Percentiles rank a stretch among this genome's conserved stretches.
Conservation (phyloP, 2,797 vertebrate species). For the Protonibea diacanthus region DNA sequence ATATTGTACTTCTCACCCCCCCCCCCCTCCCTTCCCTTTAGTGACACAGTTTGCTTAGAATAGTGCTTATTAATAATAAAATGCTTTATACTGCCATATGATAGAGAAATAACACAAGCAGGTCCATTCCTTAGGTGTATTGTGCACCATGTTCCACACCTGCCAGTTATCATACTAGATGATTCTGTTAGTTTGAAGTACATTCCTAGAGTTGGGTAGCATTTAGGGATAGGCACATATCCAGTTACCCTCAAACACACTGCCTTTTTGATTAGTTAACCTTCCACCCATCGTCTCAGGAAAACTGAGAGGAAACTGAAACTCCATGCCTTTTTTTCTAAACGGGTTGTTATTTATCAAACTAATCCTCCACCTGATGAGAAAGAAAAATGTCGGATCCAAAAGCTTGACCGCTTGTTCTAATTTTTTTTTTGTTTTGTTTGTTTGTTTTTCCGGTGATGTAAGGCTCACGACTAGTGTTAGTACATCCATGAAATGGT, state of each 20-base stretch:
- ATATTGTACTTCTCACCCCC: constrained; percentile 70
- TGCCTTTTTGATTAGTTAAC: constrained; percentile 82
- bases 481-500: constrained; percentile 52
- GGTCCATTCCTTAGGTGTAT: constrained; percentile 83
- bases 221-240: constrained; percentile 76
- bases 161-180: constrained; percentile 79
- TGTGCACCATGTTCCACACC: constrained; percentile 80
- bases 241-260: constrained; percentile 81
- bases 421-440: background rate
- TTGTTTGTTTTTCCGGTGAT: constrained; percentile 25
- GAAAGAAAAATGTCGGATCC: constrained; percentile 51
- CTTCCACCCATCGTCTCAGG: constrained; percentile 80
- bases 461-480: constrained; percentile 49
- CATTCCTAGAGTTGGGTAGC: constrained; percentile 84
- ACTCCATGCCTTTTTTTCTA: constrained; percentile 82
- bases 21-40: constrained; percentile 70
- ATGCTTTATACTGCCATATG: constrained; percentile 87
- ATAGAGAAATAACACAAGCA: constrained; percentile 85
- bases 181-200: constrained; percentile 82
- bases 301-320: constrained; percentile 83
- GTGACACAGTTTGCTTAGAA: constrained; percentile 82
- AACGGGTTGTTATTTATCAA: constrained; percentile 78
- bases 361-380: constrained; percentile 44
- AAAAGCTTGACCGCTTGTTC: constrained; percentile 46
- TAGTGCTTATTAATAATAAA: constrained; percentile 84